A percentile compares a stretch with the other conserved stretches of the same genome.
These are phyloP conservation scores for Tragelaphus eurycerus DNA, from an alignment of 2,797 vertebrate genomes.

Conservation along the genomic window DNA sequence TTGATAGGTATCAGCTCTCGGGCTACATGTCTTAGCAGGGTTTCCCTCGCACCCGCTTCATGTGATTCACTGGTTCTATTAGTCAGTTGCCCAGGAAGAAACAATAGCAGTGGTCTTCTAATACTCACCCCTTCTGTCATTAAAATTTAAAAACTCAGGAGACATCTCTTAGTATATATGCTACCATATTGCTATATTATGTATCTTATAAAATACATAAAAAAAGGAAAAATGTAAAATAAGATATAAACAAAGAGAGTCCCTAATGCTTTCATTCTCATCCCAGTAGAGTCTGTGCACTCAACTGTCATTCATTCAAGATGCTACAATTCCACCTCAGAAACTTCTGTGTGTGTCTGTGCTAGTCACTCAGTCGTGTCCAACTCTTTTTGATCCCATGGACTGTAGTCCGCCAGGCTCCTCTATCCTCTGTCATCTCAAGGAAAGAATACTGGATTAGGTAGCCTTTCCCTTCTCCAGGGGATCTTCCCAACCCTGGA, in stretches of 20 bases:
- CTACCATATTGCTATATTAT: not conserved
- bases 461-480: not conserved
- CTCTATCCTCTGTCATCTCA: not conserved
- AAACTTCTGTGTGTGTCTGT: not conserved
- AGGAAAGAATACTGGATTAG: not conserved
- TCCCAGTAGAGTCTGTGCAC: not conserved
- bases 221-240: not conserved
- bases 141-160: not conserved
- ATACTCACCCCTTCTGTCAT: not conserved
- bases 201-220: not conserved
- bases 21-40: not conserved
- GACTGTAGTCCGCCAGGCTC: not conserved
- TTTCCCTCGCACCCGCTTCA: not conserved
- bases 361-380: not conserved
- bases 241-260: not conserved
- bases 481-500: not conserved
- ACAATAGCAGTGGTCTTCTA: not conserved
- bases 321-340: not conserved
- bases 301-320: not conserved
- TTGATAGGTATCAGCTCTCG: not conserved
- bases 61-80: not conserved
- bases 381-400: not conserved
- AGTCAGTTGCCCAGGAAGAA: not conserved
- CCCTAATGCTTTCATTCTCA: not conserved
- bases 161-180: not conserved